Conservation (phyloP, 1,140 invertebrate species). For the Zaprionus africanus region DNA sequence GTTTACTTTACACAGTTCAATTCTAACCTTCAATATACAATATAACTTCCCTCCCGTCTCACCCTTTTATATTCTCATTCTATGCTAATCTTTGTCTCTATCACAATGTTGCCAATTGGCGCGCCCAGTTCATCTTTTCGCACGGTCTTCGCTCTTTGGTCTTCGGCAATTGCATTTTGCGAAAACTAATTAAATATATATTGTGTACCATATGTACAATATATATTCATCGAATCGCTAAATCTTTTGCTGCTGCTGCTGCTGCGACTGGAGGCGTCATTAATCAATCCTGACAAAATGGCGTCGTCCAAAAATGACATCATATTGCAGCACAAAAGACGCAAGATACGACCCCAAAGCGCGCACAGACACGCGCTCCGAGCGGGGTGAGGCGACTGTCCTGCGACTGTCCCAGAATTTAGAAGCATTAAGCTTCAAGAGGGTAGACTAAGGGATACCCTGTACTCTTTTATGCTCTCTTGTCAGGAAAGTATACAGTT, state of each 20-base stretch:
- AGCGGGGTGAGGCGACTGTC: slow-evolving; percentile 64
- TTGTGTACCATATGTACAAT: not conserved
- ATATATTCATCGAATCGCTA: slow-evolving; percentile 37
- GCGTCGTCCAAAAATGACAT: slow-evolving; percentile 67
- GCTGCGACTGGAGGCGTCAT: slow-evolving; percentile 46
- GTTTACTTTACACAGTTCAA: not conserved
- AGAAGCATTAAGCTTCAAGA: slow-evolving; percentile 19
- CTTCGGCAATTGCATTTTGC: slow-evolving; percentile 20
- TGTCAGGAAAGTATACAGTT: not conserved
- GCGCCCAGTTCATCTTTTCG: slow-evolving; percentile 20
- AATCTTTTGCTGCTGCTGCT: slow-evolving; percentile 11
- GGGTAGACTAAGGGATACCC: slow-evolving; percentile 1
- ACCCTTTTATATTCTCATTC: not conserved
- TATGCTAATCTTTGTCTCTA: slow-evolving; percentile 9
- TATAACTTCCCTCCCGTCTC: not conserved
- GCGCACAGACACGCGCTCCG: slow-evolving; percentile 31
- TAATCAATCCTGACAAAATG: slow-evolving; percentile 78
- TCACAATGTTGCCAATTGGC: slow-evolving; percentile 3
- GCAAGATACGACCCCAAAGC: slow-evolving; percentile 25
- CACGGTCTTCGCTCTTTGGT: slow-evolving; percentile 5
- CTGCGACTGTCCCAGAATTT: slow-evolving; percentile 50
- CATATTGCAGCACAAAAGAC: slow-evolving; percentile 54
- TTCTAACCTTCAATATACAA: not conserved
- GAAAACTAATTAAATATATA: slow-evolving; percentile 54
- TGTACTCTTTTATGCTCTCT: not conserved